A percentile compares a stretch with the other conserved stretches of the same genome.
These are phyloP conservation scores for Rhabdomys pumilio DNA, from an alignment of 2,797 vertebrate species.

Conservation along the genomic window DNA sequence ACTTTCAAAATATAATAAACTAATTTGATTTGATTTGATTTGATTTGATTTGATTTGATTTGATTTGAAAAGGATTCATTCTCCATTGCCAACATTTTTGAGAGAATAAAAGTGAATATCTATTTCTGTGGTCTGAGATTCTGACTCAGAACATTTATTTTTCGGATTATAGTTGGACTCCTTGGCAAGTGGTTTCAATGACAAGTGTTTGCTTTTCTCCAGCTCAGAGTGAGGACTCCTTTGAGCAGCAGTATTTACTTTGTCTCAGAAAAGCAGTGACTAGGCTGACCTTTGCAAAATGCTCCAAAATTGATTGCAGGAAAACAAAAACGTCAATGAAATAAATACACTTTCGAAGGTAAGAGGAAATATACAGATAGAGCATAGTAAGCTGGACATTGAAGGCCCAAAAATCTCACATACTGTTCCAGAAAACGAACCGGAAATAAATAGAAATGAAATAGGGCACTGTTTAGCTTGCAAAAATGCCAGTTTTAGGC, in stretches of 20 bases:
- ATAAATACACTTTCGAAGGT: constrained; percentile 50
- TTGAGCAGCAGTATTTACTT: constrained; percentile 50
- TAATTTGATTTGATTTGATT: constrained; percentile 19
- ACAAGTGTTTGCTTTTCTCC: constrained; percentile 51
- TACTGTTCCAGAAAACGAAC: not conserved
- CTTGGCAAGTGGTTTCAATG: constrained; percentile 26
- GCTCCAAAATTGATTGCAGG: constrained; percentile 38
- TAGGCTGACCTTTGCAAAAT: constrained; percentile 73
- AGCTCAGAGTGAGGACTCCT: constrained; percentile 18
- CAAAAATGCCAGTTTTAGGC: not conserved
- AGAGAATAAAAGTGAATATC: constrained; percentile 21
- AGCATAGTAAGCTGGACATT: not conserved
- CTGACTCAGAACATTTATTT: constrained; percentile 51
- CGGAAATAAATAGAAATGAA: constrained; percentile 41
- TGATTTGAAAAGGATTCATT: constrained; percentile 48
- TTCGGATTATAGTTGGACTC: constrained; percentile 11
- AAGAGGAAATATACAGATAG: constrained; percentile 34
- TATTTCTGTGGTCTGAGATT: constrained; percentile 15
- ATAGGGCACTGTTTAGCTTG: not conserved
- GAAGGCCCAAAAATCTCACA: constrained; percentile 9
- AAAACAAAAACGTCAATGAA: constrained; percentile 51
- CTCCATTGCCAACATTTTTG: constrained; percentile 15
- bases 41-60: too few species aligned
- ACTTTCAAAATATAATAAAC: constrained; percentile 10
- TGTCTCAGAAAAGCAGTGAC: constrained; percentile 23